Conservation (phyloP, 2,888 invertebrate species). For the Danaus chrysippus region DNA sequence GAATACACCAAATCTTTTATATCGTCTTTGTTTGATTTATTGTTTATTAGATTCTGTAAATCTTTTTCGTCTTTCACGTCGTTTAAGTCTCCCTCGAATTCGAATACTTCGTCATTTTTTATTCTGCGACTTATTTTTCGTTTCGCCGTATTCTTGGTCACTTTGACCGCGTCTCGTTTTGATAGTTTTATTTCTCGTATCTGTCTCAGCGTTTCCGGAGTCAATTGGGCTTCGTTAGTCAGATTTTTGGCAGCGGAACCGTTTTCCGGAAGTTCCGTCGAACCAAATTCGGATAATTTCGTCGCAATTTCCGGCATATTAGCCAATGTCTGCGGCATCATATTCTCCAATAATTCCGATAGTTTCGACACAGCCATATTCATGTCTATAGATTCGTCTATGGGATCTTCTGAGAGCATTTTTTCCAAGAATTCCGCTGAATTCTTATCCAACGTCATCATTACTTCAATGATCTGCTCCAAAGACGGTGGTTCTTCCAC, state of each 20-base stretch:
- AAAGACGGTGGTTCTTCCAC: constrained; percentile 50
- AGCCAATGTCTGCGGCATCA: constrained; percentile 65
- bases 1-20: constrained; percentile 62
- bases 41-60: constrained; percentile 51
- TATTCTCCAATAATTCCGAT: constrained; percentile 61
- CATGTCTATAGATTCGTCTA: constrained; percentile 53
- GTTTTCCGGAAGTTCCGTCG: constrained; percentile 65
- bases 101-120: constrained; percentile 57
- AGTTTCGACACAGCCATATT: constrained; percentile 55
- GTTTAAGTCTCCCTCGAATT: constrained; percentile 58
- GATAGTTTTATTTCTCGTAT: constrained; percentile 66
- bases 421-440: constrained; percentile 61
- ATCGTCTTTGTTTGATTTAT: constrained; percentile 55
- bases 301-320: constrained; percentile 70
- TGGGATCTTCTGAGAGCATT: constrained; percentile 51
- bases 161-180: constrained; percentile 66
- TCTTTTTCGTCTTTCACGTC: constrained; percentile 63
- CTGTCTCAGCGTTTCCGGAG: constrained; percentile 71
- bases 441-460: constrained; percentile 66
- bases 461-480: constrained; percentile 67
- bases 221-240: constrained; percentile 61
- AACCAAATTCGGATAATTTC: constrained; percentile 60
- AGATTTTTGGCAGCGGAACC: constrained; percentile 64
- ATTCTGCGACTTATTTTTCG: constrained; percentile 60
- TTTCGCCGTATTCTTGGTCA: constrained; percentile 68